phyloP scores from a whole-genome alignment of 2,888 invertebrate genomes.

The Osmoderma eremita region DNA sequence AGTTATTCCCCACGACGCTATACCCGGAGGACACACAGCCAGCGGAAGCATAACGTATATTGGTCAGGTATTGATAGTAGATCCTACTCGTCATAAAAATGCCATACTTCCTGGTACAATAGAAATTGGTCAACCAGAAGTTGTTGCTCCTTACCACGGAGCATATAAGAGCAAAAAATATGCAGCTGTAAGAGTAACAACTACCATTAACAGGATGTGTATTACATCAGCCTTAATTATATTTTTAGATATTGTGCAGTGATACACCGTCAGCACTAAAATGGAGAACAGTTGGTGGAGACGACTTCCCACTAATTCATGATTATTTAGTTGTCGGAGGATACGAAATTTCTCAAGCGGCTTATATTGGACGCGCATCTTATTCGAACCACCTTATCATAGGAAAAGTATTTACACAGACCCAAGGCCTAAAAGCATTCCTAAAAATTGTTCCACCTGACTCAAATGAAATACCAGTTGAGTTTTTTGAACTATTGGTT shows the following conservation, averaged over 20 bases:
- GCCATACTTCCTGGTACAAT: conserved; percentile 1
- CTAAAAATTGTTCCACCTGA: too few relatives aligned
- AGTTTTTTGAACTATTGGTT: not conserved
- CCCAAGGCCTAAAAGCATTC: not conserved
- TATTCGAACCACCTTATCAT: not conserved
- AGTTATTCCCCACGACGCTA: not conserved
- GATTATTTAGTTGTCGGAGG: conserved; percentile 5
- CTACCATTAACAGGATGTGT: too few relatives aligned
- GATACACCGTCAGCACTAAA: not conserved
- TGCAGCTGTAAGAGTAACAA: not conserved
- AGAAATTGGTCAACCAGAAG: not conserved
- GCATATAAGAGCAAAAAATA: not conserved
- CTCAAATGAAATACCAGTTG: not conserved
- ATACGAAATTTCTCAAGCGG: not conserved
- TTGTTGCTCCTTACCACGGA: not conserved
- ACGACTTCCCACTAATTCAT: not conserved
- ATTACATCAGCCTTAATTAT: not conserved
- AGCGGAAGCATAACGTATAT: conserved; percentile 11
- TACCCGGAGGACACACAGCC: conserved; percentile 2
- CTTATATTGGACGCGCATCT: conserved; percentile 12
- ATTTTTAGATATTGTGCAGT: conserved; percentile 5
- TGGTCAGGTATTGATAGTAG: not conserved
- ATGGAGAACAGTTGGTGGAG: not conserved
- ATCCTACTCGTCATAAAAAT: not conserved
- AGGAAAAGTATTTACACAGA: not conserved